phyloP scores from a whole-genome alignment of 2,888 invertebrate genomes.

The Platycnemis pennipes region DNA sequence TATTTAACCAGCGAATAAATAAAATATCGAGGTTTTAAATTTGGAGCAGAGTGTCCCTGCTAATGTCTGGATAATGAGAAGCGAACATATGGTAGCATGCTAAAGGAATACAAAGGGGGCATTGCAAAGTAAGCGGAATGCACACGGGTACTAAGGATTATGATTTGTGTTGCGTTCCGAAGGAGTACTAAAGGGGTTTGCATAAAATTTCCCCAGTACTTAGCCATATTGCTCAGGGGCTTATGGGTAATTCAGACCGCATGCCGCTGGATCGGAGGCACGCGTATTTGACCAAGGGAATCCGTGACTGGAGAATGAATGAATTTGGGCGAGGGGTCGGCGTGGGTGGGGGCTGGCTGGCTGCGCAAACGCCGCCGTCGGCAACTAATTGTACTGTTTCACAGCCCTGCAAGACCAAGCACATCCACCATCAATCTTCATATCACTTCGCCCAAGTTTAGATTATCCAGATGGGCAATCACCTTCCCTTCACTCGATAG shows the following conservation, averaged over 20 bases:
- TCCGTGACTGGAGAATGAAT: background rate
- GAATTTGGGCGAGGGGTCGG: background rate
- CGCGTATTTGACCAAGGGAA: background rate
- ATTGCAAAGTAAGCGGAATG: background rate
- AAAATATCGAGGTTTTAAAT: too few relatives aligned
- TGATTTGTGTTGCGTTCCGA: background rate
- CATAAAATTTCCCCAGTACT: slow-evolving; percentile 14
- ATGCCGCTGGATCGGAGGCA: background rate
- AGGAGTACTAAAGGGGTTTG: background rate
- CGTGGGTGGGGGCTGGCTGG: background rate
- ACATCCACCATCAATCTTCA: background rate
- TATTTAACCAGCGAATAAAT: too few relatives aligned
- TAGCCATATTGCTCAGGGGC: background rate
- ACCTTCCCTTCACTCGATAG: background rate
- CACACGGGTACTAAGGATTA: background rate
- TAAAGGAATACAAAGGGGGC: background rate
- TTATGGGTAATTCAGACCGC: slow-evolving; percentile 2
- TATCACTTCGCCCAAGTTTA: background rate
- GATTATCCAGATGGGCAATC: background rate
- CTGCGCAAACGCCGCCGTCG: background rate
- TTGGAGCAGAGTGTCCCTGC: background rate
- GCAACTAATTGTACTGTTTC: background rate
- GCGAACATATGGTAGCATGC: background rate
- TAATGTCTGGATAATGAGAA: background rate
- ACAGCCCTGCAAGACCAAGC: background rate